Percentiles rank a stretch among this genome's conserved stretches.
These are phyloP conservation scores for Enteromius thamalakanensis DNA, from an alignment of 2,797 vertebrate genomes.

Conservation along the genomic window DNA sequence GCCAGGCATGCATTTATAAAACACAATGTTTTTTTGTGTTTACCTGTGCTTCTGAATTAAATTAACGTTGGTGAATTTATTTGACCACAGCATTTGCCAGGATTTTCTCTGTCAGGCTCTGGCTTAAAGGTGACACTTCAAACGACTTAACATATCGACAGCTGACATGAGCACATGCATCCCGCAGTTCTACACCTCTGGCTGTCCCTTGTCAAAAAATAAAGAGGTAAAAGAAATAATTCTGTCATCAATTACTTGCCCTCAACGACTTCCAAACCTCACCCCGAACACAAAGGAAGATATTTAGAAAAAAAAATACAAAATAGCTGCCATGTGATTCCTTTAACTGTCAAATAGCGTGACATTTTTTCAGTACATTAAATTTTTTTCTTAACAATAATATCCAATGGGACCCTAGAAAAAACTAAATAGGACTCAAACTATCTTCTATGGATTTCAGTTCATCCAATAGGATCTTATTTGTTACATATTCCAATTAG, in stretches of 20 bases:
- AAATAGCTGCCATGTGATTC: neutral
- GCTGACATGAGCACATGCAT: neutral
- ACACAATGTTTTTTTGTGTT: neutral
- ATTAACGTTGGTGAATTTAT: neutral
- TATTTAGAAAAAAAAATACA: neutral
- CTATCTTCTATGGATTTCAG: neutral
- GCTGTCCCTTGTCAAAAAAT: neutral
- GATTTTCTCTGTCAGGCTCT: neutral
- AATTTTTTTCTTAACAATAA: neutral
- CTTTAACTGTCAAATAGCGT: neutral
- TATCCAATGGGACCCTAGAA: neutral
- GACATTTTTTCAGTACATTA: neutral
- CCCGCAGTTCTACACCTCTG: neutral
- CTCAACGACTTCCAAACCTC: too few species aligned
- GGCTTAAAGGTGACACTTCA: neutral
- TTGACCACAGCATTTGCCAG: slow-evolving; percentile 2
- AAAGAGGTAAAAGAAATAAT: neutral
- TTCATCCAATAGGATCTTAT: slow-evolving; percentile 1
- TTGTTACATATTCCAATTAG: neutral
- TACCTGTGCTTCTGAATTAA: neutral
- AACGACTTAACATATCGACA: neutral
- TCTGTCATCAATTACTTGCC: too few species aligned
- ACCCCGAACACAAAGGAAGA: too few species aligned
- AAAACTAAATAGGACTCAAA: neutral
- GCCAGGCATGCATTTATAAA: neutral